Evolutionary conservation across 92 coral and sea anemone genomes (phyloP).

Genomic region (Epizoanthus stellaris): DNA sequence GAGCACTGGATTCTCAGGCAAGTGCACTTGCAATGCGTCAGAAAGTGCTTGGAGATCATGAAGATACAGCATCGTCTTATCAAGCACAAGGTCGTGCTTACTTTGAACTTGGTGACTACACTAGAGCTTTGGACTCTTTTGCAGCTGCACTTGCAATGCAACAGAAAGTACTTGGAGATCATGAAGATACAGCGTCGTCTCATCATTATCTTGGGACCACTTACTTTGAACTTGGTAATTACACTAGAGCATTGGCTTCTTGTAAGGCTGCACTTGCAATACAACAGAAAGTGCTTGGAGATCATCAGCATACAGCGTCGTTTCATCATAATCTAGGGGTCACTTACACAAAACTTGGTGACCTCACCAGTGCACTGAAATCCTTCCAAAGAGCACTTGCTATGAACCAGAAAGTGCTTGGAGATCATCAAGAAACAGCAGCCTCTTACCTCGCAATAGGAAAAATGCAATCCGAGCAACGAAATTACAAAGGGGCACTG

Average conservation of each 20-base stretch:
- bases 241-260: background rate
- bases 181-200: background rate
- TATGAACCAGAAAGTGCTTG: background rate
- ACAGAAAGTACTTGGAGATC: background rate
- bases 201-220: background rate
- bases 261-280: background rate
- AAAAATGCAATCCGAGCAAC: background rate
- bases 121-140: background rate
- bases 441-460: background rate
- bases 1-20: background rate
- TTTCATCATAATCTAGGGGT: background rate
- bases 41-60: constrained; percentile 12
- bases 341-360: background rate
- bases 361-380: background rate
- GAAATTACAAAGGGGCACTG: background rate
- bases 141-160: background rate
- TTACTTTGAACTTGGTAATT: background rate
- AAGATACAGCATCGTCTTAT: background rate
- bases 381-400: background rate
- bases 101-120: background rate
- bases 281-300: background rate
- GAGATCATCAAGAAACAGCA: background rate
- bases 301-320: background rate
- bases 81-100: background rate
- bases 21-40: background rate